A percentile compares a stretch with the other conserved stretches of the same genome.
phyloP scores from a whole-genome alignment of 2,888 invertebrate genomes.

The Ischnus inquisitorius region DNA sequence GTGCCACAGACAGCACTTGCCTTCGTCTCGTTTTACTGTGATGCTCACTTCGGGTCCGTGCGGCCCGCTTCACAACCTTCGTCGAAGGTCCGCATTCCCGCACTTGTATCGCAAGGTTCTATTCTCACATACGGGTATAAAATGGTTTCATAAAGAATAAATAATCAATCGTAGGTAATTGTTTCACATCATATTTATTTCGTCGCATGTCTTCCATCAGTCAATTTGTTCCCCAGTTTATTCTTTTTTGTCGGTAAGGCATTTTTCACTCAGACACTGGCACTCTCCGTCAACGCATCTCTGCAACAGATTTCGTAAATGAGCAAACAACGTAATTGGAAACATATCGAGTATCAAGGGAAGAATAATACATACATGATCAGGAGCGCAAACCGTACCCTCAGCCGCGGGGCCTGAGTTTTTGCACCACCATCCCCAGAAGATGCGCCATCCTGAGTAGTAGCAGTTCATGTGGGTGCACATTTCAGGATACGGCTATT shows the following conservation, averaged over 20 bases:
- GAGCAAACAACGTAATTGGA: too few relatives aligned
- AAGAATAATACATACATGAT: neutral
- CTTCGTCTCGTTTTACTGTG: too few relatives aligned
- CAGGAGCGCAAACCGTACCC: slow-evolving; percentile 22
- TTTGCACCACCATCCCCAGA: neutral
- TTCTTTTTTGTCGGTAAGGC: neutral
- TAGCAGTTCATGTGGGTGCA: slow-evolving; percentile 19
- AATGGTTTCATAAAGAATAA: too few relatives aligned
- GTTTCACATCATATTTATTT: neutral
- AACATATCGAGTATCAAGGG: too few relatives aligned
- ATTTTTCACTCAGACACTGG: neutral
- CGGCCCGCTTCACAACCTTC: too few relatives aligned
- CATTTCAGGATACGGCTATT: slow-evolving; percentile 4
- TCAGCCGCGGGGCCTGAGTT: slow-evolving; percentile 26
- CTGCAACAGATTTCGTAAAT: slow-evolving; percentile 8
- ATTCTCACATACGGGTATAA: too few relatives aligned
- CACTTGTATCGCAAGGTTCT: too few relatives aligned
- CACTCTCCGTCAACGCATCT: slow-evolving; percentile 10
- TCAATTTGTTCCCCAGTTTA: neutral
- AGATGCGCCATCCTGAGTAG: neutral
- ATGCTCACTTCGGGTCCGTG: too few relatives aligned
- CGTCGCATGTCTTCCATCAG: neutral
- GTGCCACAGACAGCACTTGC: too few relatives aligned
- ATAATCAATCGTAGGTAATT: too few relatives aligned
- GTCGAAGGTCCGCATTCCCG: too few relatives aligned